Evolutionary conservation across 2,797 vertebrate genomes (phyloP).

Genomic region (Florisuga fusca): DNA sequence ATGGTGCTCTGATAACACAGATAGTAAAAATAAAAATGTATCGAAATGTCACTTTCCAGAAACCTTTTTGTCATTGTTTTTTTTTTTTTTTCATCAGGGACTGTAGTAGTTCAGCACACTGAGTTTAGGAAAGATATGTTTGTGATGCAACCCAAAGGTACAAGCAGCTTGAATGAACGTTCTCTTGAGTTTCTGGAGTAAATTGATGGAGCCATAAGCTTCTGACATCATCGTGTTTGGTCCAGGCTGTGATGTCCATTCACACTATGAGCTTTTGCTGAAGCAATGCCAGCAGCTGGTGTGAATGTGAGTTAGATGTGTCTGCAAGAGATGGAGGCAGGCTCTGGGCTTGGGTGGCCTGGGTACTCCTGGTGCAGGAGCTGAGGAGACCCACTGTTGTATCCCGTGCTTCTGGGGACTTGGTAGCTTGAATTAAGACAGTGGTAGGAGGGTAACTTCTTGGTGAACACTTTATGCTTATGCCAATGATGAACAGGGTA

Average conservation of each 20-base stretch:
- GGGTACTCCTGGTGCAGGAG: not conserved
- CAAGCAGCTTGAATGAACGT: not conserved
- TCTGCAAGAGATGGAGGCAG: not conserved
- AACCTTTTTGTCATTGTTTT: slow-evolving; percentile 4
- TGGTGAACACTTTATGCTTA: not conserved
- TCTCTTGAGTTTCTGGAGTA: not conserved
- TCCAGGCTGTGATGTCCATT: not conserved
- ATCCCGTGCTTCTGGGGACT: not conserved
- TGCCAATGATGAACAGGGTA: not conserved
- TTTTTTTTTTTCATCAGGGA: not conserved
- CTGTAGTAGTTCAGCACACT: not conserved
- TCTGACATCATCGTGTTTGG: not conserved
- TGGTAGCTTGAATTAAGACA: not conserved
- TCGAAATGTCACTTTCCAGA: slow-evolving; percentile 24
- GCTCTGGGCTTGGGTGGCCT: not conserved
- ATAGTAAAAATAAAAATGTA: slow-evolving; percentile 6
- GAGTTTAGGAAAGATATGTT: not conserved
- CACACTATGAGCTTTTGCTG: not conserved
- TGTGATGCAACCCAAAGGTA: not conserved
- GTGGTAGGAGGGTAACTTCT: not conserved
- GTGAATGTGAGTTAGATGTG: not conserved
- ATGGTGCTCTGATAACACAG: not conserved
- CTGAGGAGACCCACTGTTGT: not conserved
- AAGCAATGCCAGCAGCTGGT: not conserved
- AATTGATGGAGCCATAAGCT: not conserved